phyloP scores from a whole-genome alignment of 92 coral and sea anemone genomes.

The Virgularia gustaviana region DNA sequence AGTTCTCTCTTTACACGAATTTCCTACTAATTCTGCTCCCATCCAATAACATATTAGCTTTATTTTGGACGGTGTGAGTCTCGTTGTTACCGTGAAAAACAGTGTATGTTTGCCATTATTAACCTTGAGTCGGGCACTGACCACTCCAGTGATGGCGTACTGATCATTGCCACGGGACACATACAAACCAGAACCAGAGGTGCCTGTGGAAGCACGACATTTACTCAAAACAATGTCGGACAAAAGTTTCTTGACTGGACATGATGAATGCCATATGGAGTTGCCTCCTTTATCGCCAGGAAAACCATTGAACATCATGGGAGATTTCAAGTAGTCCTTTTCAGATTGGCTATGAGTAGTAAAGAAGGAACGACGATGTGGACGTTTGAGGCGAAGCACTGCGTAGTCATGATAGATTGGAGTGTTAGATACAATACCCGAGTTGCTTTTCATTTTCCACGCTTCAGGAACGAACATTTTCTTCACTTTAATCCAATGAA shows the following conservation, averaged over 20 bases:
- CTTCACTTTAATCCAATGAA: slow-evolving; percentile 66
- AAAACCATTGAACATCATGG: slow-evolving; percentile 74
- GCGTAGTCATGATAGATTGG: slow-evolving; percentile 66
- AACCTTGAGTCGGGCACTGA: slow-evolving; percentile 45
- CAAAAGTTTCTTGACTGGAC: slow-evolving; percentile 38
- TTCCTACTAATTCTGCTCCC: too few species aligned
- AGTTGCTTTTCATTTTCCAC: slow-evolving; percentile 61
- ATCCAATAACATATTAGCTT: slow-evolving; percentile 29
- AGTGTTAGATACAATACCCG: not conserved
- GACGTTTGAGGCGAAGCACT: slow-evolving; percentile 58
- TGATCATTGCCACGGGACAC: slow-evolving; percentile 42
- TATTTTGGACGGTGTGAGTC: slow-evolving; percentile 20
- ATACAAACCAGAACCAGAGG: slow-evolving; percentile 80
- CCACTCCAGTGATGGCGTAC: slow-evolving; percentile 72
- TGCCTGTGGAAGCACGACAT: slow-evolving; percentile 70
- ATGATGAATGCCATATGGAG: slow-evolving; percentile 68
- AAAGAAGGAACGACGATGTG: slow-evolving; percentile 64
- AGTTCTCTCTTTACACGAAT: too few species aligned
- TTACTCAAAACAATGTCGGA: slow-evolving; percentile 53
- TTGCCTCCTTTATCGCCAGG: slow-evolving; percentile 67
- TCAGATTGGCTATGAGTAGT: slow-evolving; percentile 54
- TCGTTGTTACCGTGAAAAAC: not conserved
- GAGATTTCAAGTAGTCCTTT: slow-evolving; percentile 52
- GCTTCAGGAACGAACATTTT: slow-evolving; percentile 54
- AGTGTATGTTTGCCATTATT: not conserved